Percentiles rank a stretch among this genome's conserved stretches.
Conservation (phyloP, 2,113 vertebrate species). For the Myxocyprinus asiaticus region DNA sequence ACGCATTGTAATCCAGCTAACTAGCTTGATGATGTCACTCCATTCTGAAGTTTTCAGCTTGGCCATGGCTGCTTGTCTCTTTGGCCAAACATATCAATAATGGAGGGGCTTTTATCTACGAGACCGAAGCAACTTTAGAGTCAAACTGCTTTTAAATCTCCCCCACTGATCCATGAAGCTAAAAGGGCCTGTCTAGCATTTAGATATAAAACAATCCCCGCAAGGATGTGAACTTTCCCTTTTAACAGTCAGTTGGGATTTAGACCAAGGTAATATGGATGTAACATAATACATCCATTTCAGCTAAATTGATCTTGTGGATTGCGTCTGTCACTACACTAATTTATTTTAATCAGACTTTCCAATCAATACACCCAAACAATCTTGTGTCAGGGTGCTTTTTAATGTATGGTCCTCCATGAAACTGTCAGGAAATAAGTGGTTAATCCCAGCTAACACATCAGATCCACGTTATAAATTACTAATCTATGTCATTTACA, state of each 20-base stretch:
- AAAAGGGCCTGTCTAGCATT: not conserved
- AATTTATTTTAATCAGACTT: too few relatives aligned
- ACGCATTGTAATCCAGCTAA: not conserved
- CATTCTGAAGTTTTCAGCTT: slow-evolving; percentile 23
- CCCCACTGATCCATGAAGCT: slow-evolving; percentile 16
- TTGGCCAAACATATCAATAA: slow-evolving; percentile 25
- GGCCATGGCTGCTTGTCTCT: slow-evolving; percentile 14
- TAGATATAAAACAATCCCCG: not conserved
- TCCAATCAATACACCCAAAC: too few relatives aligned
- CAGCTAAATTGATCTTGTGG: not conserved
- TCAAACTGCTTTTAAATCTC: slow-evolving; percentile 39
- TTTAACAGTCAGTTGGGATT: slow-evolving; percentile 25
- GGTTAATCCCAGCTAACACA: not conserved
- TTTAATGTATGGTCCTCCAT: too few relatives aligned
- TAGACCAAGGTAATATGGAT: not conserved
- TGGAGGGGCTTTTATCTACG: slow-evolving; percentile 34
- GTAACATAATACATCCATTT: not conserved
- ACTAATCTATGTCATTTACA: not conserved
- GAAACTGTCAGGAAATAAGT: not conserved
- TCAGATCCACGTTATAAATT: not conserved
- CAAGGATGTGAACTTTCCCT: not conserved
- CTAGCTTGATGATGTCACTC: not conserved
- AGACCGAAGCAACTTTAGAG: slow-evolving; percentile 28
- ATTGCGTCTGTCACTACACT: not conserved
- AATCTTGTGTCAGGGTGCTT: too few relatives aligned